Base-by-base conservation (phyloP, 2,797 vertebrate genomes). In the Geotrypetes seraphini region DNA sequence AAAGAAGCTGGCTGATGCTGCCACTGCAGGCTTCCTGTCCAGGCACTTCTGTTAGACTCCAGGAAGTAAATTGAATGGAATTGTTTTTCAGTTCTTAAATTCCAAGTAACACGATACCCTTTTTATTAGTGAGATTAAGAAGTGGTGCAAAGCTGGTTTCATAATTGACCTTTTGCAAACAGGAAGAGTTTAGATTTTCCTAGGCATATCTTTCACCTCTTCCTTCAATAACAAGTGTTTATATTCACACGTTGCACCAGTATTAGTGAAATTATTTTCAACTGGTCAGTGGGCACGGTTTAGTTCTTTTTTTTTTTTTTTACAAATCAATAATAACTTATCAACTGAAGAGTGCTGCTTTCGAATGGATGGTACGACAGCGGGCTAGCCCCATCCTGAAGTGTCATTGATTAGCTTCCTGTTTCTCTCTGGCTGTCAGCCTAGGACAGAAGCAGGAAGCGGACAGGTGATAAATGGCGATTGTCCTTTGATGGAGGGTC, bases 81-180 rank as follows among this genome's bases (percentile, higher is more conserved):
- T n/a, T n/a, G 1, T n/a, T 58, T 57, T 56, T 31, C 31, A 28
- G 17, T 71, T 61, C 67, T 70, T 67, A 54, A 63, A 42, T 69
- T 75, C 63, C 57, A 57, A 61, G 55, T 50, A 40, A 35, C 38
- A 42, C 25, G 64, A 66, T 71, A 66, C 66, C 56, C 37, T 43
- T 36, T 64, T 48, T 64, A 71, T 75, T 71, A 73, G 61, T 47
- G 47, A 72, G 39, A 52, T 50, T 58, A 63, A 63, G 62, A 46
- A 20, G 29, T 35, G 43, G 50, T 50, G 53, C 60, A 47, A 67
- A 50, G 51, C 43, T 35, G 41, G 43, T 39, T 49, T 3, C 20
- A 52, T 63, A 43, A 46, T 54, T 50, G 39, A 53, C 30, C 25
- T 11, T 10, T 27, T 29, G 40, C 46, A 59, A 53, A 53, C 32